These are phyloP conservation scores for Gavia stellata DNA, from an alignment of 2,113 vertebrate genomes.

Conservation along the genomic window DNA sequence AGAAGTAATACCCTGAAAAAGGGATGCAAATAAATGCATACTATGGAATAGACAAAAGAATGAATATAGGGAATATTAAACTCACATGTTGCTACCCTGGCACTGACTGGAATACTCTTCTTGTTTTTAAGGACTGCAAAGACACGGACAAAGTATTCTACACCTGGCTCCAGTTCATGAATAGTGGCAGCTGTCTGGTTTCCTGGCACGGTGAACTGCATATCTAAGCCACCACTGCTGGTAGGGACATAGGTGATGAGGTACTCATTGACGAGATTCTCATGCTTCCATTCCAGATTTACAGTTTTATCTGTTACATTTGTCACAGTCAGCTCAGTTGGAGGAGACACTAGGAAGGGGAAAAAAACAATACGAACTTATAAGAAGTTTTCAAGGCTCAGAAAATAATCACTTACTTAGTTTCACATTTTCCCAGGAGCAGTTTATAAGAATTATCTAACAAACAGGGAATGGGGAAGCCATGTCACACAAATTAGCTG, in stretches of 20 bases:
- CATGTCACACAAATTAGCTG: not conserved
- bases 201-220: constrained; percentile 88
- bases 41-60: not conserved
- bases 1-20: not conserved
- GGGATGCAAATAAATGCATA: not conserved
- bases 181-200: constrained; percentile 85
- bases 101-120: constrained; percentile 91
- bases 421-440: not conserved
- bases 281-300: constrained; percentile 91
- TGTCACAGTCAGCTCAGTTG: constrained; percentile 85
- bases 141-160: constrained; percentile 94
- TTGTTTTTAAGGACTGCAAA: constrained; percentile 93
- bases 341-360: constrained; percentile 82
- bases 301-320: constrained; percentile 88
- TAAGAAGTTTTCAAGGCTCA: not conserved
- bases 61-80: not conserved
- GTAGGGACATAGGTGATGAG: constrained; percentile 88
- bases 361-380: not conserved
- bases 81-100: constrained; percentile 90
- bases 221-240: constrained; percentile 82
- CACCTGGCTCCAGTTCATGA: constrained; percentile 88
- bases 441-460: not conserved
- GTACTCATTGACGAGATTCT: constrained; percentile 88
- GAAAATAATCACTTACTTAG: not conserved
- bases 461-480: not conserved